Base-by-base conservation (phyloP, 2,888 invertebrate genomes). In the Tridacna gigas region DNA sequence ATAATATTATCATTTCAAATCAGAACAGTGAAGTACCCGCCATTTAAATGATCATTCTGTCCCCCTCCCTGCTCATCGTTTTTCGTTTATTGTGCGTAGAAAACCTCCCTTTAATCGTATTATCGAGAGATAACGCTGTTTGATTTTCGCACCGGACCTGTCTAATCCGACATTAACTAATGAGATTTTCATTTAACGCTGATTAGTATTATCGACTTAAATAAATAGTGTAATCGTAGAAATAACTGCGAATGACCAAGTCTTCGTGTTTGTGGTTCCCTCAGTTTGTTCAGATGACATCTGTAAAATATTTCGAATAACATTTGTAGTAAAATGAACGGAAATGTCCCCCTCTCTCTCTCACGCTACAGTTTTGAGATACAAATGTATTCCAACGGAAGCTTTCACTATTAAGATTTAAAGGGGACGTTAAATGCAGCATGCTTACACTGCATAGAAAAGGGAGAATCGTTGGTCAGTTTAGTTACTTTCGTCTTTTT, bases 141-240 rank as follows among this genome's bases (percentile, higher is more conserved):
- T 83, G 81, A 81, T 81, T 86, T 86, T 86, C 86, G 77, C 86
- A 63, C 86, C 76, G 79, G 71, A 26, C 18, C 63, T 83, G 86
- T 83, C 86, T 75, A 67, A 83, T 82, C 74, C 69, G 69, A 56
- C 63, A 61, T 47, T 77, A 77, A 86, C 74, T 74, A 86, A 82
- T 80, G 78, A 75, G 86, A 82, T 80, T 82, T 83, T 80, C 48
- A 86, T 86, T 85, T 82, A 80, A 76, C 74, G 80, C 60, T 71
- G 85, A 80, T 82, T 69, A 69, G 74, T 69, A 82, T 77, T 85
- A 85, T 84, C 84, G 61, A 22, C 71, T 51, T 25, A 71, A 71
- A 71, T 71, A 71, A 71, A 71, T 51, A 71, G 3, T 11, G 28
- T 71, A 71, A 71, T 71, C 71, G 48, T 25, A 26, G n/a, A 51